Base-by-base conservation (phyloP, 1,140 invertebrate species). In the Brachionus rotundiformis region DNA sequence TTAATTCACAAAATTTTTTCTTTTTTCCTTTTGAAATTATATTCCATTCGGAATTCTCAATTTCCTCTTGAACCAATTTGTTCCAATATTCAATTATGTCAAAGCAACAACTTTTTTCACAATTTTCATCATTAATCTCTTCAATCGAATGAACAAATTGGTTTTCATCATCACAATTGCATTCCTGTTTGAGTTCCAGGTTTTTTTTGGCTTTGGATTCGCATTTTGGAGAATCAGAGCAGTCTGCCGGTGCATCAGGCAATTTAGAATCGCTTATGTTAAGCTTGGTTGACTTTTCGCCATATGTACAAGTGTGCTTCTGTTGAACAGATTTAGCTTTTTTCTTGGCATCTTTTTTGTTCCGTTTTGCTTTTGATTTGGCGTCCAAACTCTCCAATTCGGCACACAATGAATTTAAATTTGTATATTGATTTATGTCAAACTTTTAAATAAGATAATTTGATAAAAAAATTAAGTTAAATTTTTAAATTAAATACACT, bases 401-500 rank as follows among this genome's bases (percentile, higher is more conserved):
- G 36, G 68, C 68, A 3, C 33, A 41, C 16, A 73, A 7, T 41
- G 68, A 47, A 39, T 73, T 36, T 11, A 73, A 73, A 44, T 41
- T 39, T 68, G n/a, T 36, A 68, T n/a, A 68, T 33, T 68, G 63
- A 68, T 68, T 68, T 8, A 68, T 16, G 13, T 68, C 63, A 33
- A 68, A 68, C 63, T 68, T n/a, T n/a, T n/a, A n/a, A n/a, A n/a
- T n/a, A n/a, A n/a, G n/a, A n/a, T n/a, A n/a, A n/a, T n/a, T n/a
- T n/a, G n/a, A 33, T 11, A 16, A 68, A 13, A 63, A 25, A 63
- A 63, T 25, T 11, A 11, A 63, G 5, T 0, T 29, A 27, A 63
- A 25, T 27, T 29, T 29, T 31, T 63, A 0, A 11, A 63, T 11
- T 25, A 77, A 49, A 81, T 82, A 87, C 86, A 89, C 92, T 92